A percentile compares a stretch with the other conserved stretches of the same genome.
Evolutionary conservation across 2,888 invertebrate genomes (phyloP).

Genomic region (Amiota mariae): DNA sequence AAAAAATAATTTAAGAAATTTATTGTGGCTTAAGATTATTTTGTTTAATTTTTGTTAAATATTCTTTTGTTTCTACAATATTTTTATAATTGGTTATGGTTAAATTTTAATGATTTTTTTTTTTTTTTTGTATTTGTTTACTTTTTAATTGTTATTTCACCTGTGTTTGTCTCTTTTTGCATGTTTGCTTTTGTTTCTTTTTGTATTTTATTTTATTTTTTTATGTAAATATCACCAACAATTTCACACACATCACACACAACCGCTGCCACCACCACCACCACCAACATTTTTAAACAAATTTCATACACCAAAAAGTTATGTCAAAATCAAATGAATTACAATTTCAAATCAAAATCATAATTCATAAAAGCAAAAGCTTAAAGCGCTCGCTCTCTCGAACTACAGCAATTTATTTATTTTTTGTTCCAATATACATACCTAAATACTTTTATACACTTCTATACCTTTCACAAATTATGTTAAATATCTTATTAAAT

Average conservation of each 20-base stretch:
- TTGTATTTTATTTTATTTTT: constrained; percentile 24
- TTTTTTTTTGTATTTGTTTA: too few relatives aligned
- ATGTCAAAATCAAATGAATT: constrained; percentile 31
- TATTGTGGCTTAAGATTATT: too few relatives aligned
- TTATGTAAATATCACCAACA: constrained; percentile 69
- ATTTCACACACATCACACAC: constrained; percentile 54
- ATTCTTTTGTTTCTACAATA: too few relatives aligned
- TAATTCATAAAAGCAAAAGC: constrained; percentile 38
- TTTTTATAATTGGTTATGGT: too few relatives aligned
- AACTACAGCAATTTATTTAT: too few relatives aligned
- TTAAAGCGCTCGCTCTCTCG: constrained; percentile 33
- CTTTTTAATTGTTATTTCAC: constrained; percentile 4
- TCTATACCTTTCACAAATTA: too few relatives aligned
- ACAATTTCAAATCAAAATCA: constrained; percentile 46
- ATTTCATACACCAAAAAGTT: background rate
- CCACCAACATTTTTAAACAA: constrained; percentile 27
- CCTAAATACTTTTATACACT: too few relatives aligned
- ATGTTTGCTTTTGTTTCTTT: constrained; percentile 25
- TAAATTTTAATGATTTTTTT: too few relatives aligned
- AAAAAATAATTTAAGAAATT: too few relatives aligned
- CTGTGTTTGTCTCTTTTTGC: constrained; percentile 1
- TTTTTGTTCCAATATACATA: too few relatives aligned
- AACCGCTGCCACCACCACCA: background rate
- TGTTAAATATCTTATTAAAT: too few relatives aligned
- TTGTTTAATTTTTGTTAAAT: too few relatives aligned